These are phyloP conservation scores for Sebastes itinus DNA, from an alignment of 2,797 vertebrate species.

Conservation along the genomic window DNA sequence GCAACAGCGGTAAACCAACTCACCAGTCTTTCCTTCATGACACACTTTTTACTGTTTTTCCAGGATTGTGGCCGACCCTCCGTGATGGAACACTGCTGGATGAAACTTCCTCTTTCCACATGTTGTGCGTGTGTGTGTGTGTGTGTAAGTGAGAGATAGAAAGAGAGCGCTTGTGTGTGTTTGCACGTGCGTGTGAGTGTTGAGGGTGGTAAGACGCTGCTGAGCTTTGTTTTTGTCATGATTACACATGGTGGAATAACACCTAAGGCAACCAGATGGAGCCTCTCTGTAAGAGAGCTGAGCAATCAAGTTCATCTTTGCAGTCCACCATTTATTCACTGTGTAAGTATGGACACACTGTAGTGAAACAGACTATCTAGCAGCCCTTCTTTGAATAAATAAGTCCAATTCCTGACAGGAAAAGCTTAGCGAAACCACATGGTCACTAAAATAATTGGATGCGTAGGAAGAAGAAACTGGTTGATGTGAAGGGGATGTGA, in stretches of 20 bases:
- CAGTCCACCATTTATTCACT: conserved; percentile 31
- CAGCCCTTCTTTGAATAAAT: background rate
- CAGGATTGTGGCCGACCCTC: conserved; percentile 28
- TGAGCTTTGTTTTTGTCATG: conserved; percentile 63
- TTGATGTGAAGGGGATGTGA: background rate
- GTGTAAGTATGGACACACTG: background rate
- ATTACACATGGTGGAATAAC: conserved; percentile 75
- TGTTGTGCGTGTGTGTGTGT: background rate
- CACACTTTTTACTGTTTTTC: conserved; percentile 64
- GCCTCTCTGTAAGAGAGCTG: conserved; percentile 57
- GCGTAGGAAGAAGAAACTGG: background rate
- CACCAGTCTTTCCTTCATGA: conserved; percentile 34
- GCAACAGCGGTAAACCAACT: conserved; percentile 25
- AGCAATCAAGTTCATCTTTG: conserved; percentile 51
- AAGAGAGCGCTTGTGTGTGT: background rate
- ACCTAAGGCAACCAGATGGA: conserved; percentile 71
- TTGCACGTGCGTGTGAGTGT: background rate
- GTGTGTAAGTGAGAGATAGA: background rate
- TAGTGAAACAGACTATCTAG: background rate
- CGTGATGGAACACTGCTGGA: conserved; percentile 23
- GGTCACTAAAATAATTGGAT: background rate
- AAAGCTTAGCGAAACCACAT: background rate
- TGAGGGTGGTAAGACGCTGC: conserved; percentile 40
- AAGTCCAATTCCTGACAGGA: background rate
- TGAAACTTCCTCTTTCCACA: conserved; percentile 53